Base-by-base conservation (phyloP, 2,888 invertebrate genomes). In the Amphipoea oculea region DNA sequence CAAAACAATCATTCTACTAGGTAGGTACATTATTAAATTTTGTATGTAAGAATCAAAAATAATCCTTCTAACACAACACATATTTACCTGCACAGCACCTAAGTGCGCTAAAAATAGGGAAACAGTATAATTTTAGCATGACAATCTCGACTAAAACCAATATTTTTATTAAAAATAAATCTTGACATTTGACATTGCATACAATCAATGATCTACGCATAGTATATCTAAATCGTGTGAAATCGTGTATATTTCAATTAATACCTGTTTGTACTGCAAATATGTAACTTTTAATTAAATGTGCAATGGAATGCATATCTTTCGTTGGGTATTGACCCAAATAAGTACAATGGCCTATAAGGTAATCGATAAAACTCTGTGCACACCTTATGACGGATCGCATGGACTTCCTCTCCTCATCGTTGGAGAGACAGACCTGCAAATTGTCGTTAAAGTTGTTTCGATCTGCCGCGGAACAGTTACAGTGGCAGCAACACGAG, bases 321-420 rank as follows among this genome's bases (percentile, higher is more conserved):
- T 82, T 85, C 74, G 78, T 75, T 89, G 81, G 85, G 73, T 79
- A 72, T 72, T 85, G 89, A 89, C 90, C 90, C 88, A 88, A 79
- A 88, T 91, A 85, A 76, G 75, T 86, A 89, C 72, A 83, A 84
- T 83, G 79, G 77, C 79, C 72, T 84, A 83, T 80, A 88, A 88
- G 85, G 81, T 81, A 90, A 93, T 93, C 93, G 91, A 94, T 93
- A 92, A 89, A 88, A 91, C 78, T 85, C 70, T 84, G 87, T 93
- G 93, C 95, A 94, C 97, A 98, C 98, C 98, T 98, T 94, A 98
- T 97, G 83, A 98, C 97, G 62, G 98, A 98, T 86, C 97, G 97
- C 96, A 98, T 97, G 84, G 97, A 96, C 92, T 97, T 97, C 95
- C 96, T 97, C 93, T 96, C 95, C 92, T 95, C 95, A 91, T 95